Conservation (phyloP, 2,888 invertebrate species). For the Agrotis clavis region DNA sequence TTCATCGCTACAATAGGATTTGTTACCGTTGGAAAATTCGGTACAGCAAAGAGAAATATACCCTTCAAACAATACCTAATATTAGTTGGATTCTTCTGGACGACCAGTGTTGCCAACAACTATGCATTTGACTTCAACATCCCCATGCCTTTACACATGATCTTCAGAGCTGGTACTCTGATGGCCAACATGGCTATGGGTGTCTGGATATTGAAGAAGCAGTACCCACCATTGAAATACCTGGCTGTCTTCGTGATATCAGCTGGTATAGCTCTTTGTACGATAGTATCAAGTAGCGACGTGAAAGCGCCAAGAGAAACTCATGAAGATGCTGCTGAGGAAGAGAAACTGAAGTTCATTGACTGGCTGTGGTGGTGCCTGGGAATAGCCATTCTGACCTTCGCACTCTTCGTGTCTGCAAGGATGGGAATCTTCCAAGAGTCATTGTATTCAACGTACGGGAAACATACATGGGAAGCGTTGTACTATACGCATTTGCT, state of each 20-base stretch:
- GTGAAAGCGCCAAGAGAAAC: constrained; percentile 91
- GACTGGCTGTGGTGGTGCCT: constrained; percentile 92
- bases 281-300: constrained; percentile 95
- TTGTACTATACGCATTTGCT: constrained; percentile 97
- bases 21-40: constrained; percentile 95
- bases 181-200: constrained; percentile 99
- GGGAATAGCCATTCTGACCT: constrained; percentile 95
- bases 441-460: constrained; percentile 95
- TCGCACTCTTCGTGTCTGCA: constrained; percentile 97
- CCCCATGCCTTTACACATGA: constrained; percentile 99
- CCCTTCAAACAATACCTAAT: constrained; percentile 95
- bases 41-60: constrained; percentile 94
- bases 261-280: constrained; percentile 97
- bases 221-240: constrained; percentile 96
- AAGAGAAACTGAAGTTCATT: constrained; percentile 83
- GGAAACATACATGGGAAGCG: constrained; percentile 98
- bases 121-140: constrained; percentile 99
- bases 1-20: constrained; percentile 98
- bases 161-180: constrained; percentile 98
- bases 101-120: constrained; percentile 97
- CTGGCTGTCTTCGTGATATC: constrained; percentile 98
- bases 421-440: constrained; percentile 99
- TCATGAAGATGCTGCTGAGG: constrained; percentile 83
- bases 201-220: constrained; percentile 96
- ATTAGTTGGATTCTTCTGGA: constrained; percentile 97